Conservation (phyloP, 1,140 invertebrate species). For the Drepana arcuata region DNA sequence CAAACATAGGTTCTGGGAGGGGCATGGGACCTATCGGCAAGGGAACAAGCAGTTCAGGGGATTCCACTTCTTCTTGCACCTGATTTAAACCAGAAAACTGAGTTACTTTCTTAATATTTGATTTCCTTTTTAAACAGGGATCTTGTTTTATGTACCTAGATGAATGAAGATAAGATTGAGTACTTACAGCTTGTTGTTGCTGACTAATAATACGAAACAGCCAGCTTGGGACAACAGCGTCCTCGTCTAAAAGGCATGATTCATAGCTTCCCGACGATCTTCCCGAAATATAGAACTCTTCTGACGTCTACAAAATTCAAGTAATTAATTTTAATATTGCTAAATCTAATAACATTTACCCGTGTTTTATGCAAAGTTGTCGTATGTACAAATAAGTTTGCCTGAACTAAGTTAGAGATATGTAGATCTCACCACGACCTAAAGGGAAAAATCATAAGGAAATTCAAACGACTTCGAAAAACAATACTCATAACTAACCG, state of each 20-base stretch:
- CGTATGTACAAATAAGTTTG: no score
- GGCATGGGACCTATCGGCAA: no score
- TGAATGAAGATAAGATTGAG: no score
- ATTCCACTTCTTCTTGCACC: constrained; percentile 6
- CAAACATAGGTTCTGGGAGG: constrained; percentile 26
- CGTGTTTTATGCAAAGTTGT: no score
- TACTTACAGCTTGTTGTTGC: constrained; percentile 33
- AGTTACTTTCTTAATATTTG: no score
- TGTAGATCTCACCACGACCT: no score
- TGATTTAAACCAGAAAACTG: constrained; percentile 3
- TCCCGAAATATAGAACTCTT: constrained; percentile 50
- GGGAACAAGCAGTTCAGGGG: neutral
- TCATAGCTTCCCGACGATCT: constrained; percentile 48
- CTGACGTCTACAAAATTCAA: constrained; percentile 35
- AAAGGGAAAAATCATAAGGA: neutral
- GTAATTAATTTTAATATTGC: no score
- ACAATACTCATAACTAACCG: constrained; percentile 24
- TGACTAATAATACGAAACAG: constrained; percentile 46
- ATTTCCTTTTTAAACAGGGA: no score
- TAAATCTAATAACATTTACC: no score
- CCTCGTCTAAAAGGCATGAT: constrained; percentile 46
- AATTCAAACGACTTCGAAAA: neutral
- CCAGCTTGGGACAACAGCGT: constrained; percentile 47
- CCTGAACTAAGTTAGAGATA: no score
- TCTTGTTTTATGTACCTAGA: no score